These are phyloP conservation scores for Lucilia cuprina DNA, from an alignment of 1,140 invertebrate species.

Conservation along the genomic window DNA sequence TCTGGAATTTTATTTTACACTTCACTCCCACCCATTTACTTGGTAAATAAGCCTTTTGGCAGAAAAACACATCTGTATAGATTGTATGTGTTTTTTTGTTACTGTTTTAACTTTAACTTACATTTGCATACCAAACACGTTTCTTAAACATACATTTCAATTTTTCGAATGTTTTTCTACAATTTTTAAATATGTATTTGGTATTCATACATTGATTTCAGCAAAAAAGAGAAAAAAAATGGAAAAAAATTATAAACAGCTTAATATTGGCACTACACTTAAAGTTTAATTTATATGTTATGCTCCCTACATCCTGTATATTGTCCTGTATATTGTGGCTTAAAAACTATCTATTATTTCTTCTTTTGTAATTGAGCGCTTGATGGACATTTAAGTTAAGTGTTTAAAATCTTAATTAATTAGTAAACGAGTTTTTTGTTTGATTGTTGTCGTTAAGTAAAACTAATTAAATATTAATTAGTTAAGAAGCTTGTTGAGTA, in stretches of 20 bases:
- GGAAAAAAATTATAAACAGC: not conserved
- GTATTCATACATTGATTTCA: conserved; percentile 3
- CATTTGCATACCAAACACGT: not conserved
- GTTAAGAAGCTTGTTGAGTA: too few relatives aligned
- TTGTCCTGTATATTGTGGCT: too few relatives aligned
- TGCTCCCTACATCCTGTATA: not conserved
- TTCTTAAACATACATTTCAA: not conserved
- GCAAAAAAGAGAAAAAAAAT: not conserved
- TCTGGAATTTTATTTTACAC: not conserved
- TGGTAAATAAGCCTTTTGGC: not conserved
- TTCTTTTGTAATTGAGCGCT: not conserved
- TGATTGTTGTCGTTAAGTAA: not conserved
- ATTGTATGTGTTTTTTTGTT: not conserved
- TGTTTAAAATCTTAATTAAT: not conserved
- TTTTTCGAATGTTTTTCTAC: not conserved
- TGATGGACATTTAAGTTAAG: not conserved
- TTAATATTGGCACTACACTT: not conserved
- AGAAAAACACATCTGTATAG: not conserved
- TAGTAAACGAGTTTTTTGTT: not conserved
- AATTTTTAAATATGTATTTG: not conserved
- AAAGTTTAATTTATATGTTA: not conserved
- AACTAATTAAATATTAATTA: too few relatives aligned
- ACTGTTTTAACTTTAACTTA: not conserved
- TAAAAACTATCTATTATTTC: too few relatives aligned
- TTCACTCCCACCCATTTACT: not conserved